phyloP scores from a whole-genome alignment of 2,888 invertebrate species.

The Caenorhabditis sulstoni region DNA sequence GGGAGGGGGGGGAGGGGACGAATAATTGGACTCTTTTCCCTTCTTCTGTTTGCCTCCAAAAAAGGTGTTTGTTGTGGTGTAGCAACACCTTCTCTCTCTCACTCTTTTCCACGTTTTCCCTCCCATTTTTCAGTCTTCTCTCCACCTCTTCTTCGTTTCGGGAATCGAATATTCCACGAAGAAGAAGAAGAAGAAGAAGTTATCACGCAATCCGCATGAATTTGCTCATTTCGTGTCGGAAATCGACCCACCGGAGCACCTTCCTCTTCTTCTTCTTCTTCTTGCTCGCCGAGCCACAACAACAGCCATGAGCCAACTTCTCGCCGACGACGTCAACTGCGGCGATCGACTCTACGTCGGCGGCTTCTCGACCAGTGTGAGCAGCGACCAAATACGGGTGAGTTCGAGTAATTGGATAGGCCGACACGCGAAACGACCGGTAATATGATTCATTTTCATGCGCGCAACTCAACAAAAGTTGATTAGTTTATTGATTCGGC shows the following conservation, averaged over 20 bases:
- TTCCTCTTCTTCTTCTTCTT: slow-evolving; percentile 8
- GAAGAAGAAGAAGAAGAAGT: background rate
- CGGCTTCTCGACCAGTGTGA: slow-evolving; percentile 52
- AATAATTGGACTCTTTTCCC: slow-evolving; percentile 13
- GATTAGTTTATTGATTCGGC: slow-evolving; percentile 11
- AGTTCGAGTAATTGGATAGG: slow-evolving; percentile 41
- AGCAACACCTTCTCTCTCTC: slow-evolving; percentile 36
- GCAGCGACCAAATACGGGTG: slow-evolving; percentile 49
- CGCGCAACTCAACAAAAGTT: background rate
- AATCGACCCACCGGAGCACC: background rate
- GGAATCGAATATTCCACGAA: slow-evolving; percentile 36
- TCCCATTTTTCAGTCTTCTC: background rate
- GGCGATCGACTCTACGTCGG: slow-evolving; percentile 57
- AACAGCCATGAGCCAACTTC: no score
- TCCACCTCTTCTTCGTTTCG: background rate
- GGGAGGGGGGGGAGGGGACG: slow-evolving; percentile 15
- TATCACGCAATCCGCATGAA: slow-evolving; percentile 47
- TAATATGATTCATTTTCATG: background rate
- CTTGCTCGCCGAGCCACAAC: no score
- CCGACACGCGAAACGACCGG: background rate
- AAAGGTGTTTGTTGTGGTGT: slow-evolving; percentile 14
- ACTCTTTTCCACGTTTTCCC: slow-evolving; percentile 3
- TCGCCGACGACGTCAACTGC: slow-evolving; percentile 37
- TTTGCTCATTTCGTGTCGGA: background rate
- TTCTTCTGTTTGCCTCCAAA: background rate